These are phyloP conservation scores for Crotalus helleri DNA, from an alignment of 2,113 vertebrate genomes.

Conservation along the genomic window DNA sequence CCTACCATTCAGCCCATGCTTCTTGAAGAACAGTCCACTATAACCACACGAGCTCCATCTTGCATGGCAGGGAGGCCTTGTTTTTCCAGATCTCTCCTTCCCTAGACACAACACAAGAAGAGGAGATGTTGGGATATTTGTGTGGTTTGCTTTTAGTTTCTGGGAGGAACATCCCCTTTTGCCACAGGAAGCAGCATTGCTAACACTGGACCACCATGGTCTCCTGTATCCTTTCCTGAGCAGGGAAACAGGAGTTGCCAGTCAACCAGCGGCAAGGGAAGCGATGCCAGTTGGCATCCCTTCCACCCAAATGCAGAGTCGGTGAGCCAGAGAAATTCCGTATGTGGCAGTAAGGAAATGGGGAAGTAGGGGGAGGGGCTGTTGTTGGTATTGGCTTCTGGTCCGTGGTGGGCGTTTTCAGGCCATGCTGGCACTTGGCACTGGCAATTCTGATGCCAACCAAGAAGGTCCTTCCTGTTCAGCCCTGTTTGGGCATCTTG, in stretches of 20 bases:
- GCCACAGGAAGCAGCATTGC: slow-evolving; percentile 36
- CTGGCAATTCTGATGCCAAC: not conserved
- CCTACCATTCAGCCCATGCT: not conserved
- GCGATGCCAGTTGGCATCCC: not conserved
- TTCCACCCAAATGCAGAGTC: not conserved
- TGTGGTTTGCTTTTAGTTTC: slow-evolving; percentile 31
- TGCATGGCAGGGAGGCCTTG: not conserved
- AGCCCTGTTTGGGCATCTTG: not conserved
- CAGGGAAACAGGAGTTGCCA: not conserved
- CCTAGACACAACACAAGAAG: not conserved
- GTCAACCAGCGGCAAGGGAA: not conserved
- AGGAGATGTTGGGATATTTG: slow-evolving; percentile 10
- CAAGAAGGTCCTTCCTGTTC: no score
- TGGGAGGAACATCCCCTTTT: slow-evolving; percentile 53
- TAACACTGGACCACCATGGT: slow-evolving; percentile 24
- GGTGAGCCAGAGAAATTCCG: not conserved
- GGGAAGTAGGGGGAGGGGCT: not conserved
- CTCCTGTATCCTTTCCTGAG: slow-evolving; percentile 14
- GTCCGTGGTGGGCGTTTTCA: no score
- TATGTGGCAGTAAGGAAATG: not conserved
- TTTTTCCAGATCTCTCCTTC: slow-evolving; percentile 8
- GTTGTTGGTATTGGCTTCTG: not conserved
- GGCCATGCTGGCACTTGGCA: not conserved
- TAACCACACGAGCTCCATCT: not conserved
- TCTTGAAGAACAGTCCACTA: not conserved